Evolutionary conservation across 2,888 invertebrate genomes (phyloP).

Genomic region (Leptopilina myrica): DNA sequence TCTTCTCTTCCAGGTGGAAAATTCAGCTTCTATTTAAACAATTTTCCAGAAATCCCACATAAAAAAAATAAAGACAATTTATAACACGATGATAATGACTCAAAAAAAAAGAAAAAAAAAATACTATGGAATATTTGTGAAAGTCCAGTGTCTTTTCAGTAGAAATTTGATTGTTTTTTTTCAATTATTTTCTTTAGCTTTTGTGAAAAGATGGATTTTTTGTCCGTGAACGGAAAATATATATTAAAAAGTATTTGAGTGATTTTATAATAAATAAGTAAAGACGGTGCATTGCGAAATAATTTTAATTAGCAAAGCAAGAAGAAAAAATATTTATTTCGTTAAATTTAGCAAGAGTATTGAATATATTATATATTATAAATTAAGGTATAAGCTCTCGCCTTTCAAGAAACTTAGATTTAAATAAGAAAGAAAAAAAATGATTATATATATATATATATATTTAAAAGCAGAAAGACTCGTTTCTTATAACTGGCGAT

Average conservation of each 20-base stretch:
- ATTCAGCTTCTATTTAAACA: too few relatives aligned
- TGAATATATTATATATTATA: background rate
- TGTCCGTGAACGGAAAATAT: background rate
- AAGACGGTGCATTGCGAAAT: conserved; percentile 31
- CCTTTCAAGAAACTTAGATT: conserved; percentile 36
- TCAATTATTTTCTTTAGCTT: background rate
- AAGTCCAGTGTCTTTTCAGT: conserved; percentile 27
- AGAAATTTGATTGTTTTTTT: conserved; percentile 5
- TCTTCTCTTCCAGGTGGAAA: too few relatives aligned
- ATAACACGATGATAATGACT: background rate
- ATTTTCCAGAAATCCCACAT: too few relatives aligned
- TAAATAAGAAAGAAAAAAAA: conserved; percentile 6
- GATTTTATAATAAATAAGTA: conserved; percentile 19
- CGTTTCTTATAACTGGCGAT: background rate
- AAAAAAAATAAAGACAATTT: too few relatives aligned
- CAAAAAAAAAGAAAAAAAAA: background rate
- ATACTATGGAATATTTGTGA: background rate
- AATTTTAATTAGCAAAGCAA: conserved; percentile 5
- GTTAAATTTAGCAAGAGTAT: conserved; percentile 39
- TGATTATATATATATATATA: conserved; percentile 9
- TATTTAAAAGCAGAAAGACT: conserved; percentile 8
- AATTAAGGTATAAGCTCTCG: conserved; percentile 28
- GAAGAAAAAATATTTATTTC: conserved; percentile 24
- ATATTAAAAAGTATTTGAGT: conserved; percentile 30
- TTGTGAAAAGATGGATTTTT: background rate